phyloP scores from a whole-genome alignment of 2,888 invertebrate genomes.

The Pheosia tremula region DNA sequence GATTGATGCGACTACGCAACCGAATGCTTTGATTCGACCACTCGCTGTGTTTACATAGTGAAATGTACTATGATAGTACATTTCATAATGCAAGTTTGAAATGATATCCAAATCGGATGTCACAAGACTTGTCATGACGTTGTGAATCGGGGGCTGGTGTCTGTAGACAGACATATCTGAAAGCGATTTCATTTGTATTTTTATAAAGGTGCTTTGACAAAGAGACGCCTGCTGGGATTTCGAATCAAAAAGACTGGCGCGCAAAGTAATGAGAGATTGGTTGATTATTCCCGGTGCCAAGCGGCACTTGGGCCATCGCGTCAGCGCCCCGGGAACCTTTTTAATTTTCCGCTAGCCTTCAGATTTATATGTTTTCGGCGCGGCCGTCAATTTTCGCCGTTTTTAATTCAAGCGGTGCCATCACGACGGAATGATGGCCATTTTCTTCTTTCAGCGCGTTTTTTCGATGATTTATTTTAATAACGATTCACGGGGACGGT shows the following conservation, averaged over 20 bases:
- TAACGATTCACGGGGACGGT: constrained; percentile 39
- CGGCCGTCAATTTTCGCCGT: constrained; percentile 75
- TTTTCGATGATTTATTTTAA: constrained; percentile 42
- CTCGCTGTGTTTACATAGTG: too few species aligned
- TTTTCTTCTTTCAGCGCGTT: constrained; percentile 59
- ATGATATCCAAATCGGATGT: too few species aligned
- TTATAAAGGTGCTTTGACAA: constrained; percentile 39
- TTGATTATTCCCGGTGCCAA: constrained; percentile 55
- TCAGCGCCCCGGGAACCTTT: constrained; percentile 68
- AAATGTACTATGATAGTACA: too few species aligned
- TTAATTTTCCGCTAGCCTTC: constrained; percentile 81
- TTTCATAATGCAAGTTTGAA: too few species aligned
- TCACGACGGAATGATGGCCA: constrained; percentile 60
- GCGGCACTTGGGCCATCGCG: constrained; percentile 38
- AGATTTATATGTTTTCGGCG: constrained; percentile 79
- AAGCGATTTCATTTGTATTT: constrained; percentile 36
- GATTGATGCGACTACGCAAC: too few species aligned
- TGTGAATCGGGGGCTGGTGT: too few species aligned
- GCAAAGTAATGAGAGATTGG: constrained; percentile 57
- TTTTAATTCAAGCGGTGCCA: constrained; percentile 76
- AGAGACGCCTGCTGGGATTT: constrained; percentile 43
- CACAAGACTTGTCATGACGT: too few species aligned
- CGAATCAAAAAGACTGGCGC: constrained; percentile 46
- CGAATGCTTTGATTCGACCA: too few species aligned
- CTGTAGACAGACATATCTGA: constrained; percentile 4